phyloP scores from a whole-genome alignment of 2,888 invertebrate species.

The Melolontha melolontha region DNA sequence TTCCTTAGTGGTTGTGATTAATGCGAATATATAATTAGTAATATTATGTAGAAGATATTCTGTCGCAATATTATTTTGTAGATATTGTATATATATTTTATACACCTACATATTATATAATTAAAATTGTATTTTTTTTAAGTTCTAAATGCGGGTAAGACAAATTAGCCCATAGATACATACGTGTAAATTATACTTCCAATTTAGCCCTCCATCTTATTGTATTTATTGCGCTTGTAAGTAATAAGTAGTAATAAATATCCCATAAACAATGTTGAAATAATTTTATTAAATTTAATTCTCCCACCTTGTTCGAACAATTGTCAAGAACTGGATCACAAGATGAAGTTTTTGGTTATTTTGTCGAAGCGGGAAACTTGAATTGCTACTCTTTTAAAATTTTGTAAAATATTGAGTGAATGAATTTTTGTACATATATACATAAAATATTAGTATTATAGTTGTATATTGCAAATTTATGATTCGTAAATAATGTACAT shows the following conservation, averaged over 20 bases:
- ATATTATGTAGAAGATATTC: constrained; percentile 2
- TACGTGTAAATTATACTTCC: constrained; percentile 7
- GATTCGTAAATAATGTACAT: too few species aligned
- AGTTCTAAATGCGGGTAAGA: constrained; percentile 37
- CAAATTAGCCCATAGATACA: constrained; percentile 16
- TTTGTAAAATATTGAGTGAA: too few species aligned
- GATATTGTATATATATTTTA: constrained; percentile 30
- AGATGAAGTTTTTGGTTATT: too few species aligned
- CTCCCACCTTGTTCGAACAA: not conserved
- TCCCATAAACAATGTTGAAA: too few species aligned
- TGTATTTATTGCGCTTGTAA: too few species aligned
- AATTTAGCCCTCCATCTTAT: constrained; percentile 21
- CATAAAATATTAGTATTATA: too few species aligned
- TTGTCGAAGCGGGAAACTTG: too few species aligned
- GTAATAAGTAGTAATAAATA: too few species aligned
- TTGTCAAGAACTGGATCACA: too few species aligned
- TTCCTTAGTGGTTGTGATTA: constrained; percentile 31
- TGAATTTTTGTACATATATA: too few species aligned
- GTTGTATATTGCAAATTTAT: too few species aligned
- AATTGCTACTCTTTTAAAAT: too few species aligned
- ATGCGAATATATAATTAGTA: not conserved
- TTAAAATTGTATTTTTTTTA: constrained; percentile 21
- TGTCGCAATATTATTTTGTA: constrained; percentile 31
- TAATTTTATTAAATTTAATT: not conserved
- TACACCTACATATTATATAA: constrained; percentile 10